Percentiles rank a stretch among this genome's conserved stretches.
Conservation (phyloP, 2,113 vertebrate genomes). For the Dolichotis patagonum region DNA sequence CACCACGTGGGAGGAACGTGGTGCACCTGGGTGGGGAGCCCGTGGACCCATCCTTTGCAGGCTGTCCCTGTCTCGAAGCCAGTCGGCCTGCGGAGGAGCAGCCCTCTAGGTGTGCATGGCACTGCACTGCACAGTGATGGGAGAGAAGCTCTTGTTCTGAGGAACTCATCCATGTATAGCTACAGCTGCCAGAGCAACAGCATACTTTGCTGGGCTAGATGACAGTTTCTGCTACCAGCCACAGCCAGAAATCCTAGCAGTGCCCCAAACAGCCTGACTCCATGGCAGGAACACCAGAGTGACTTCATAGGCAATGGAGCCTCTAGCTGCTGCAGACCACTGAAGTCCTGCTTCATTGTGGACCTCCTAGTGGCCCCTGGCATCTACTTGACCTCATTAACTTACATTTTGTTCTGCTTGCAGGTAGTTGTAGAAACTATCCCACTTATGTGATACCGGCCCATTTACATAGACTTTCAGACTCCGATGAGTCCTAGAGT, state of each 20-base stretch:
- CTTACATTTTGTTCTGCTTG: neutral
- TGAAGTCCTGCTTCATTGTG: neutral
- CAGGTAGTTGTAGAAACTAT: neutral
- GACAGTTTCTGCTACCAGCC: neutral
- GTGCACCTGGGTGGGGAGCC: neutral
- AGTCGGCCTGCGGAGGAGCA: neutral
- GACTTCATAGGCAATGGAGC: neutral
- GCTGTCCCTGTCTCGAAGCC: neutral
- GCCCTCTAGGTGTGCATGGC: neutral
- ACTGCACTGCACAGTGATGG: fast-evolving
- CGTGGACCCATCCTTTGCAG: neutral
- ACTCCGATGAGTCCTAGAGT: neutral
- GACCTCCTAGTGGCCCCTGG: neutral
- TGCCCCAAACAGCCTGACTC: neutral
- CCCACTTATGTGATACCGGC: neutral
- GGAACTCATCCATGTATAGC: neutral
- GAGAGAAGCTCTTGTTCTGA: neutral
- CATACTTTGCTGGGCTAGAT: neutral
- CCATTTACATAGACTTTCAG: neutral
- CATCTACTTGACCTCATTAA: neutral
- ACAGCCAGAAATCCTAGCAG: neutral
- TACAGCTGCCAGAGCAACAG: neutral
- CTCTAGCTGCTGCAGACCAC: neutral
- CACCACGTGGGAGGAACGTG: neutral
- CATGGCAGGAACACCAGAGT: neutral